Base-by-base conservation (phyloP, 2,113 vertebrate species). In the Onychostruthus taczanowskii region DNA sequence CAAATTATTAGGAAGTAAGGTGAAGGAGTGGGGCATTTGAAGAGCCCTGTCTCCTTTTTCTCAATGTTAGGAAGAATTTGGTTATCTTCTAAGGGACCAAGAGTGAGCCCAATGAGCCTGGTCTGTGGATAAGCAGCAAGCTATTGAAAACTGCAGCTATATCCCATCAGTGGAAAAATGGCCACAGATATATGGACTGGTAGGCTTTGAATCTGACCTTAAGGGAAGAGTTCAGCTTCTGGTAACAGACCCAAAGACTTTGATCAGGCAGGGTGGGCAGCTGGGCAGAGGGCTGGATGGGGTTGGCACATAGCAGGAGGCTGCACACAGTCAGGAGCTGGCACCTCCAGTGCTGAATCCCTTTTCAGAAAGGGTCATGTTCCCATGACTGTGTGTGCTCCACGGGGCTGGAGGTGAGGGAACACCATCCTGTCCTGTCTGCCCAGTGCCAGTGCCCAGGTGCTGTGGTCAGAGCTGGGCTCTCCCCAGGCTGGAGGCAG, bases 391-490 rank as follows among this genome's bases (percentile, higher is more conserved):
- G 31, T 1, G 0, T 58, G 37, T 50, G 39, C 64, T 21, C 69
- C 49, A 5, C 5, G 1, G 64, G n/a, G 68, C 61, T 28, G 76
- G 64, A 87, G 69, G 16, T 82, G 74, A 68, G 58, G 74, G 53
- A 85, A 66, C 78, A n/a, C 56, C 66, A 41, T 64, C 74, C 66
- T 1, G 0, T 70, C 76, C 39, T n/a, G 53, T 77, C 41, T 0
- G 0, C 44, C 28, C 0, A 0, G 7, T 37, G 67, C 63, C 66
- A 33, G 46, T 43, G 33, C 73, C 86, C 19, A 7, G 62, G 44
- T 46, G 8, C 59, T 52, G 28, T 73, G 74, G 43, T 53, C 47
- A 49, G 69, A 74, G 70, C 26, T 53, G 72, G 70, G 19, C 70
- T 84, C 20, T 81, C 7, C 46, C 18, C 35, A 53, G n/a, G 37